Evolutionary conservation across 2,797 vertebrate species (phyloP), one percentile per base, ranked within the genome.

Genomic region (Melanotaenia boesemani): DNA sequence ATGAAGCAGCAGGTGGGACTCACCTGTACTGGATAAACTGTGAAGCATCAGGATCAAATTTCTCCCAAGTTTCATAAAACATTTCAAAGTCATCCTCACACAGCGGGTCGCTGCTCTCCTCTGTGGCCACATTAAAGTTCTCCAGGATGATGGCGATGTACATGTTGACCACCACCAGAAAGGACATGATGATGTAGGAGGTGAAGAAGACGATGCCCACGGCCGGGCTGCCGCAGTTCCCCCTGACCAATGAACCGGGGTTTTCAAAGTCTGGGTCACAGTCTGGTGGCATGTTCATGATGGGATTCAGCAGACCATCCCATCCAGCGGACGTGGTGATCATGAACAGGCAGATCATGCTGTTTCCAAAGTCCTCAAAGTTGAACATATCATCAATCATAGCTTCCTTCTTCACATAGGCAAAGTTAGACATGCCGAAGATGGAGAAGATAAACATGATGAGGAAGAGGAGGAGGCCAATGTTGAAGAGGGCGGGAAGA

Each of bases 361-460:
- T 98, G 91, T 98, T 99, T 48, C 97, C 97, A 0, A 99, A 99
- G 0, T 95, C 98, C 91, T 99, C 97, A 0, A 99, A 99, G 86
- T 99, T 99, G 86, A 98, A 98, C 77, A 98, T 97, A 88, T 99
- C 98, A 0, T 99, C 95, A 0, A 99, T 96, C 64, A 96, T 96
- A 0, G 67, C 93, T 62, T 96, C 97, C 69, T 97, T 97, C 89
- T 96, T 97, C 36, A 98, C 97, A 0, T 98, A 98, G 34, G 95
- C 97, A 0, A 99, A 99, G 91, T 98, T 98, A 26, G 97, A 97
- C 98, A 99, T 99, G 48, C 97, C 97, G 0, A 99, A 98, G 87
- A 99, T 98, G 61, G 97, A 97, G 90, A 96, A 99, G 73, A 98
- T 98, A 71, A 99, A 99, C 97, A 99, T 99, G 81, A 99, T 97